phyloP scores from a whole-genome alignment of 2,113 vertebrate genomes.

The Leptocoma aspasia region DNA sequence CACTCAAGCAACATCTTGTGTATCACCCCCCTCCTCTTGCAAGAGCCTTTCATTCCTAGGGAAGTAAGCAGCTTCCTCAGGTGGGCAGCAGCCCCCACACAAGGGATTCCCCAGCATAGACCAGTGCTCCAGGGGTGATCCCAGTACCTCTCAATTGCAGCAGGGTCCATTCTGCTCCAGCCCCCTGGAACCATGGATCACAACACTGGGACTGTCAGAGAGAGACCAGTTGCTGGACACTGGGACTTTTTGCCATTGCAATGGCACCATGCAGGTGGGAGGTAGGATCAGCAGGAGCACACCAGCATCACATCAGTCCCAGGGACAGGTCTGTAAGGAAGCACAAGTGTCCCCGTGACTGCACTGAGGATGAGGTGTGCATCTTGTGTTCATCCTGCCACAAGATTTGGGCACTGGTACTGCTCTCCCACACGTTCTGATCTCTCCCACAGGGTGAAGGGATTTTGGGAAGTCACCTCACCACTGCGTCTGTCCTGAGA shows the following conservation, averaged over 20 bases:
- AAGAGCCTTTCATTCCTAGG: not conserved
- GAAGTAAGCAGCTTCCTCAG: not conserved
- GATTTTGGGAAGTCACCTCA: not conserved
- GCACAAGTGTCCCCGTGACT: fast-evolving
- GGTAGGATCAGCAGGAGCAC: not conserved
- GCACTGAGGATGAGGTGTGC: too few relatives aligned
- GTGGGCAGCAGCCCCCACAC: not conserved
- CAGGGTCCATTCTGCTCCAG: not conserved
- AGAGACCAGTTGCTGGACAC: not conserved
- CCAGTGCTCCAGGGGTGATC: not conserved
- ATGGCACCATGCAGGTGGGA: fast-evolving
- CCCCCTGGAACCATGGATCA: not conserved
- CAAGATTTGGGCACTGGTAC: not conserved
- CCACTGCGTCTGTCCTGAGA: not conserved
- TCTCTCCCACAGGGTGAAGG: not conserved
- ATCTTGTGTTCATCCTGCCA: fast-evolving
- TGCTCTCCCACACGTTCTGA: not conserved
- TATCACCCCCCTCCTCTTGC: not conserved
- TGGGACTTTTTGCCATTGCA: not conserved
- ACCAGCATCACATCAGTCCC: not conserved
- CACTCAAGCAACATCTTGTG: not conserved
- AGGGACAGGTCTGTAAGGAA: not conserved
- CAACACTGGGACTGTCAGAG: not conserved
- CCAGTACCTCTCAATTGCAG: not conserved
- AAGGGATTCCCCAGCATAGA: not conserved